phyloP scores from a whole-genome alignment of 1,140 invertebrate genomes.

The Tribolium castaneum region DNA sequence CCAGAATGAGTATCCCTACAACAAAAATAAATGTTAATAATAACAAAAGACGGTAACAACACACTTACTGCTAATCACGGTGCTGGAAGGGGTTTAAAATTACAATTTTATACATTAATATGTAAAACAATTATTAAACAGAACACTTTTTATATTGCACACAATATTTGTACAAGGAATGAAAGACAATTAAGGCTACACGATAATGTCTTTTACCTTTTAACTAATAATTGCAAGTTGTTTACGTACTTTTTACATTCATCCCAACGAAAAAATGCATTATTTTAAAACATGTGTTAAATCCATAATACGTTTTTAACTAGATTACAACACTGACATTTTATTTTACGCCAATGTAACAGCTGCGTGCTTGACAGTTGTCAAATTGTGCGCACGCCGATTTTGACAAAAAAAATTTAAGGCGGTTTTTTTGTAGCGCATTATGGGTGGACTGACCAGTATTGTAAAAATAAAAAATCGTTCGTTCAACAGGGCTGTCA shows the following conservation, averaged over 20 bases:
- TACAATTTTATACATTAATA: background rate
- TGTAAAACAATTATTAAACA: background rate
- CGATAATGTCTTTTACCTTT: background rate
- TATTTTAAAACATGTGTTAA: slow-evolving; percentile 8
- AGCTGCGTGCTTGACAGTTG: background rate
- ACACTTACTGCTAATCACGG: background rate
- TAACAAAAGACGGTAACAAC: background rate
- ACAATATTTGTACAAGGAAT: background rate
- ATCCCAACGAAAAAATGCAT: background rate
- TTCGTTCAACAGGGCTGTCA: too few species aligned
- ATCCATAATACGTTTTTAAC: slow-evolving; percentile 4
- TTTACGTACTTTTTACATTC: slow-evolving; percentile 14
- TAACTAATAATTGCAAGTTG: background rate
- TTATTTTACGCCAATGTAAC: background rate
- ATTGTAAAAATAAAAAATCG: too few species aligned
- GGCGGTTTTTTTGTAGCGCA: too few species aligned
- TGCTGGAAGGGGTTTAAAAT: background rate
- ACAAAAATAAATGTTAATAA: background rate
- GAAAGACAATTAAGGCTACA: background rate
- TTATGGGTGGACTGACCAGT: too few species aligned
- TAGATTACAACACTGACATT: slow-evolving; percentile 15
- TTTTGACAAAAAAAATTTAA: too few species aligned
- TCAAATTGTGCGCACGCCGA: background rate
- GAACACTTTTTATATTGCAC: background rate
- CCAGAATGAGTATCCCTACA: background rate